phyloP scores from a whole-genome alignment of 2,797 vertebrate genomes.

The Hyperoplus immaculatus region DNA sequence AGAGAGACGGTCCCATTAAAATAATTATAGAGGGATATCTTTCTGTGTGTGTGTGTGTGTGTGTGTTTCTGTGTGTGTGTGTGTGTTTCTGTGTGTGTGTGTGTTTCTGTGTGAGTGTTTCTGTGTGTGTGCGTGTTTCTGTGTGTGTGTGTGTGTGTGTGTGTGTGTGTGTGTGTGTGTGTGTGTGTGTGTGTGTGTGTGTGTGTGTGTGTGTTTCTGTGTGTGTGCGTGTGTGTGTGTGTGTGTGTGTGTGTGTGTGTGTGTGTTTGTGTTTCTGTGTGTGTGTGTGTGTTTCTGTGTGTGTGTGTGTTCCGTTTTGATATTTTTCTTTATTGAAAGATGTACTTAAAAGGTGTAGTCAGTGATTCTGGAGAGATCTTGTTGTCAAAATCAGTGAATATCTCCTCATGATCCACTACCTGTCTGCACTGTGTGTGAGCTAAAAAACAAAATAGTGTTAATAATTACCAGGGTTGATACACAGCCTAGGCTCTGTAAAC shows the following conservation, averaged over 20 bases:
- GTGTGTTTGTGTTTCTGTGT: conserved; percentile 13
- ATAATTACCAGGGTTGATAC: too few relatives aligned
- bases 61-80: conserved; percentile 48
- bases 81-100: conserved; percentile 41
- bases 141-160: conserved; percentile 24
- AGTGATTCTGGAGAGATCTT: too few relatives aligned
- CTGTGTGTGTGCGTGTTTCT: background rate
- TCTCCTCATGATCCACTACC: too few relatives aligned
- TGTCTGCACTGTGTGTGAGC: too few relatives aligned
- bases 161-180: conserved; percentile 46
- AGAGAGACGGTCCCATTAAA: conserved; percentile 81
- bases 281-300: conserved; percentile 34
- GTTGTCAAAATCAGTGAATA: too few relatives aligned
- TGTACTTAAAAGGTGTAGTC: too few relatives aligned
- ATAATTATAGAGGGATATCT: conserved; percentile 81
- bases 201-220: conserved; percentile 1
- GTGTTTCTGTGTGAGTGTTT: conserved; percentile 29
- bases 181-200: conserved; percentile 34
- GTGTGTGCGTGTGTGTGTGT: conserved; percentile 35
- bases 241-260: background rate
- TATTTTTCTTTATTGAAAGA: too few relatives aligned
- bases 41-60: conserved; percentile 46
- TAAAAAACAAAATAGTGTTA: too few relatives aligned
- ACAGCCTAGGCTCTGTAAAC: too few relatives aligned
- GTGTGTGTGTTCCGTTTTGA: too few relatives aligned